These are phyloP conservation scores for Dyspetes luteomarginatus DNA, from an alignment of 2,888 invertebrate species.

Conservation along the genomic window DNA sequence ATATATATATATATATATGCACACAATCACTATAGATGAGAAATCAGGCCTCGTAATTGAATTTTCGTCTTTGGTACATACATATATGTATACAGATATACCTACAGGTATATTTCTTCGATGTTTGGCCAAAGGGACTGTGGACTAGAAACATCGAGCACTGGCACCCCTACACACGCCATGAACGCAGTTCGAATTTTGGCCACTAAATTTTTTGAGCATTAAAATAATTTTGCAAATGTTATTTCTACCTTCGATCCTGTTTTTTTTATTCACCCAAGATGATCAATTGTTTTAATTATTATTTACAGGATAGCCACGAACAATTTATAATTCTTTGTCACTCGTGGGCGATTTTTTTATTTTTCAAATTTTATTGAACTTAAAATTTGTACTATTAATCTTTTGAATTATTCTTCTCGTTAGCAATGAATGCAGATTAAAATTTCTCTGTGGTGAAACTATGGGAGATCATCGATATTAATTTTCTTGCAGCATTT, in stretches of 20 bases:
- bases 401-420: too few species aligned
- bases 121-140: conserved; percentile 10
- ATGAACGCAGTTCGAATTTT: neutral
- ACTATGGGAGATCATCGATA: conserved; percentile 15
- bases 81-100: too few species aligned
- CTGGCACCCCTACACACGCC: neutral
- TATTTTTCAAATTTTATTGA: too few species aligned
- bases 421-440: too few species aligned
- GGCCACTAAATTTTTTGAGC: neutral
- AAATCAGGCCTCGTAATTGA: conserved; percentile 41
- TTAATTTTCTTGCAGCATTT: neutral
- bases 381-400: too few species aligned
- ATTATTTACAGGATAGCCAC: too few species aligned
- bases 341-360: too few species aligned
- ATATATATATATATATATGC: neutral
- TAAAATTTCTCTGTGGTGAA: too few species aligned
- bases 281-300: too few species aligned
- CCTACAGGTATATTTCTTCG: conserved; percentile 12
- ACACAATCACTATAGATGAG: conserved; percentile 11
- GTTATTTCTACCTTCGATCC: too few species aligned
- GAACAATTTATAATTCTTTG: too few species aligned
- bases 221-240: neutral
- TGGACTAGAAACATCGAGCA: neutral
- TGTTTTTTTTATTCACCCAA: too few species aligned
- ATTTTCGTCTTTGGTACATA: conserved; percentile 33